Conservation (phyloP, 2,888 invertebrate genomes). For the Masnerella sp. region DNA sequence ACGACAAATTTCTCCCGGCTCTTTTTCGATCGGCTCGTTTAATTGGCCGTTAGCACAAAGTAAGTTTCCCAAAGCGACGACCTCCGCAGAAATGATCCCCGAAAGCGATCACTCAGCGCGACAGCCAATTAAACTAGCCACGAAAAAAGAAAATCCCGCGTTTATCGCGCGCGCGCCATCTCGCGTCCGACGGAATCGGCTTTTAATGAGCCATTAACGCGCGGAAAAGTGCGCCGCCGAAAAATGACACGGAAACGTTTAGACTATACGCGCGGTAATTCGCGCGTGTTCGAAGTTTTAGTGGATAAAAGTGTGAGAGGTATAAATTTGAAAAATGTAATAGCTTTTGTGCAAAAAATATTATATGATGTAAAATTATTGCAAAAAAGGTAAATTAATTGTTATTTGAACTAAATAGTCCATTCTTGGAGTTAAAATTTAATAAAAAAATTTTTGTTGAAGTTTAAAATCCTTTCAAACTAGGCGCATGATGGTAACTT, state of each 20-base stretch:
- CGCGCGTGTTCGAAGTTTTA: too few relatives aligned
- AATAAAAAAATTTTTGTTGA: too few relatives aligned
- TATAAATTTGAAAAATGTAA: too few relatives aligned
- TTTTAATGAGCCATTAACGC: conserved; percentile 38
- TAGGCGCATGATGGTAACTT: too few relatives aligned
- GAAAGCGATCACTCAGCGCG: conserved; percentile 39
- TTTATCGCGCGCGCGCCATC: conserved; percentile 24
- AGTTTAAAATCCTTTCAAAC: too few relatives aligned
- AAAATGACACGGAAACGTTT: conserved; percentile 18
- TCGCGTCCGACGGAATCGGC: conserved; percentile 26
- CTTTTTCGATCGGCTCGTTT: conserved; percentile 40
- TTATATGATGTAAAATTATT: too few relatives aligned
- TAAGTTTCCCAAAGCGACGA: conserved; percentile 37
- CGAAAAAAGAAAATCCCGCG: conserved; percentile 2
- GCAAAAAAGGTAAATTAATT: too few relatives aligned
- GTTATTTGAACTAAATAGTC: too few relatives aligned
- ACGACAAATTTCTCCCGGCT: conserved; percentile 46
- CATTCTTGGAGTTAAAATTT: too few relatives aligned
- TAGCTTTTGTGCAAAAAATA: too few relatives aligned
- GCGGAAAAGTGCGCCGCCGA: background rate
- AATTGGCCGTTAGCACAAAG: conserved; percentile 45
- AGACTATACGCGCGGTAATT: too few relatives aligned
- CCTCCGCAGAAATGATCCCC: conserved; percentile 37
- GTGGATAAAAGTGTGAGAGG: too few relatives aligned
- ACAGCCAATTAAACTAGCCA: conserved; percentile 42